Evolutionary conservation across 2,797 vertebrate species (phyloP), one percentile per base, ranked within the genome.

Genomic region (Phalloptychus januarius): DNA sequence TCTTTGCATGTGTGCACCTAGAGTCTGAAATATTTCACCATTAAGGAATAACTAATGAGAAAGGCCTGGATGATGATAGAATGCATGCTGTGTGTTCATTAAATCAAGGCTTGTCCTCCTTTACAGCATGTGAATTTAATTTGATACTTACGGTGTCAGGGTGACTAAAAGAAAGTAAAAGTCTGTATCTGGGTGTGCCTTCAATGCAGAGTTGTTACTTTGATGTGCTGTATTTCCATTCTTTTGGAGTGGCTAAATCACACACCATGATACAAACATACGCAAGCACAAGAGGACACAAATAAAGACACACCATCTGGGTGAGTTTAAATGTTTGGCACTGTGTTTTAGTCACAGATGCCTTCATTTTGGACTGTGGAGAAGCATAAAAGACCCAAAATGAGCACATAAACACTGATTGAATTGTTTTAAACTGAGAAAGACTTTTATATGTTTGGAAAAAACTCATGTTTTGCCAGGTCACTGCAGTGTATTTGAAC

Each of bases 291-390:
- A 58, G 15, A 48, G 31, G 71, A 82, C 20, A 82, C 80, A 82
- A 79, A 84, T 74, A 63, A 85, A 86, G 52, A 69, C 83, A 65
- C 45, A 82, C 86, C 90, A 92, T 88, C 90, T 91, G 92, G 85
- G 54, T 80, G 74, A 81, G 65, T 89, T 90, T 83, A 85, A 78
- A 82, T 77, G 71, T 83, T 76, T 89, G 86, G 83, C 87, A 31
- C 74, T 84, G 76, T 54, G 25, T 20, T 85, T 87, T 84, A 82
- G 67, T 87, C 88, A 90, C 91, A 90, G 81, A 87, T 86, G 86
- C 79, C 71, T 83, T 80, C 33, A 52, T 80, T 89, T 86, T 79
- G 42, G 71, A 81, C 10, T 67, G 33, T 31, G 28, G 65, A 52
- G 20, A 12, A 31, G 79, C 71, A 79, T 83, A 58, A 71, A 75